Percentiles rank a stretch among this genome's conserved stretches.
phyloP scores from a whole-genome alignment of 2,888 invertebrate species.

The Seira sanloemensis region DNA sequence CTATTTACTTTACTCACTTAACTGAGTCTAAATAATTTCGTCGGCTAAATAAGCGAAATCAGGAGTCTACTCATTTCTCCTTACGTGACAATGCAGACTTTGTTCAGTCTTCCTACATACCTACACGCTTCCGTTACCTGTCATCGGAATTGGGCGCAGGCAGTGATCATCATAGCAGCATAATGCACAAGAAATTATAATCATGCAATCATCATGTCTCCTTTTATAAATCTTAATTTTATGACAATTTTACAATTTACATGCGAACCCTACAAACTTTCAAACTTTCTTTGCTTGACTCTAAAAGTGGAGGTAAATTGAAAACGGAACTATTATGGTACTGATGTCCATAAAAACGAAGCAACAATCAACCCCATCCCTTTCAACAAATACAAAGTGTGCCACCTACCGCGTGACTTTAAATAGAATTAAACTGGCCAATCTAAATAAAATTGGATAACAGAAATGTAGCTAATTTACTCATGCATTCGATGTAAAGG shows the following conservation, averaged over 20 bases:
- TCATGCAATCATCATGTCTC: neutral
- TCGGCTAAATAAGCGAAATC: neutral
- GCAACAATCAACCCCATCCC: neutral
- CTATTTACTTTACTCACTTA: too few species aligned
- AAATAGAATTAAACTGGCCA: neutral
- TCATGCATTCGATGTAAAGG: too few species aligned
- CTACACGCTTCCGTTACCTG: neutral
- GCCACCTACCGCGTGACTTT: neutral
- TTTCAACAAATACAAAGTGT: neutral
- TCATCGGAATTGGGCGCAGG: neutral
- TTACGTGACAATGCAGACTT: too few species aligned
- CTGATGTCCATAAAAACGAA: neutral
- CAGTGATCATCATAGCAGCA: neutral
- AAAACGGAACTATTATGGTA: too few species aligned
- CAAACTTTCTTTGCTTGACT: neutral
- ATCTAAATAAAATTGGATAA: conserved; percentile 8
- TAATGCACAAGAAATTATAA: neutral
- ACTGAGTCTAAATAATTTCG: neutral
- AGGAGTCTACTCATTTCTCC: neutral
- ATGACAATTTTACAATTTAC: neutral
- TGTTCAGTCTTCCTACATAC: too few species aligned
- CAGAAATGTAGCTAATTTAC: too few species aligned
- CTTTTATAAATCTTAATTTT: neutral
- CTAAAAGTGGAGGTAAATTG: neutral
- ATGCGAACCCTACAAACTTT: neutral